Conservation (phyloP, 2,113 vertebrate genomes). For the Sigmodon hispidus region DNA sequence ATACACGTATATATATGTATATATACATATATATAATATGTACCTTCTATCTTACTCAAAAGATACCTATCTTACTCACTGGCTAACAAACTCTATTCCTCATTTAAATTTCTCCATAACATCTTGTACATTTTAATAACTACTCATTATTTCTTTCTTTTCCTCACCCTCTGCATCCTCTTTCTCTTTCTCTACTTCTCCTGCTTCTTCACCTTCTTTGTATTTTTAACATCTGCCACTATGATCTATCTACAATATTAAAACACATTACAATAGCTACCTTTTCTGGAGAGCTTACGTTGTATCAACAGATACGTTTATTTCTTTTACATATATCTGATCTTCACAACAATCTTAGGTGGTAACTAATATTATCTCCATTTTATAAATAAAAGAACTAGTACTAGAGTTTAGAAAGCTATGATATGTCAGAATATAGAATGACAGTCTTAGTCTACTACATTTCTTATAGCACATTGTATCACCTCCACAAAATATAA, state of each 20-base stretch:
- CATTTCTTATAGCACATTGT: neutral
- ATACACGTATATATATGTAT: too few species aligned
- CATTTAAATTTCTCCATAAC: neutral
- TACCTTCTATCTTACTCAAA: too few species aligned
- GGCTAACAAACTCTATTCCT: neutral
- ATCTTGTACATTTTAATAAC: neutral
- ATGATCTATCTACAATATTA: neutral
- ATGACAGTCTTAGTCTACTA: neutral
- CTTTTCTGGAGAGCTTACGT: neutral
- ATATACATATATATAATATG: too few species aligned
- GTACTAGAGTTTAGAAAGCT: neutral
- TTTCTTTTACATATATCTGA: slow-evolving; percentile 25
- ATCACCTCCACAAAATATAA: neutral
- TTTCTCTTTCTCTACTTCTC: neutral
- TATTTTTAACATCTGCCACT: neutral
- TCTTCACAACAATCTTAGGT: neutral
- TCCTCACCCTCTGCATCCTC: neutral
- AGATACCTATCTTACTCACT: neutral
- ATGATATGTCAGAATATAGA: neutral
- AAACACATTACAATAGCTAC: neutral
- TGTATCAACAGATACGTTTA: neutral
- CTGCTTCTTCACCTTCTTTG: neutral
- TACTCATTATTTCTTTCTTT: neutral
- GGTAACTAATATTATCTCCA: neutral
- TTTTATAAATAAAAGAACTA: neutral